Conservation (phyloP, 2,113 vertebrate species). For the Hydropotes inermis region DNA sequence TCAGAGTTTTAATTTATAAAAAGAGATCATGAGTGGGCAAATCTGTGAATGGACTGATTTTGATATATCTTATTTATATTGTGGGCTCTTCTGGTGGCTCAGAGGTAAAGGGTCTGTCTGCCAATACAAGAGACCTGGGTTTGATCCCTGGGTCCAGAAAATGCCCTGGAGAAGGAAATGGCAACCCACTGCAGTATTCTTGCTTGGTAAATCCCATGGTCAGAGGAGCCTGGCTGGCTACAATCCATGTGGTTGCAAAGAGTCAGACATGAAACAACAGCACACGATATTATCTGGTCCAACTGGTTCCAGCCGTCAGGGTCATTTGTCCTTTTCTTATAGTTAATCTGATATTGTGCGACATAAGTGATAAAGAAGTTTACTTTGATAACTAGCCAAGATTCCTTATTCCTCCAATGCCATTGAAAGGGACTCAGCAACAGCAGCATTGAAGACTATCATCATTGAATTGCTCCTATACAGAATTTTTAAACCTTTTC, state of each 20-base stretch:
- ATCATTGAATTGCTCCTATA: neutral
- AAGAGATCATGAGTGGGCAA: neutral
- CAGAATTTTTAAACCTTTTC: neutral
- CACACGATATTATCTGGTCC: neutral
- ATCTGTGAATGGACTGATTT: neutral
- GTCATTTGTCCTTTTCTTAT: neutral
- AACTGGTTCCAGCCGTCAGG: neutral
- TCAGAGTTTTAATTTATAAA: neutral
- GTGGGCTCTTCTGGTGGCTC: neutral
- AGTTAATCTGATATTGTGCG: neutral
- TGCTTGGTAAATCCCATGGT: neutral
- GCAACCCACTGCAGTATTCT: neutral
- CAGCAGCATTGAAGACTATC: neutral
- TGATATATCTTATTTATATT: neutral
- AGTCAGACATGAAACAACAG: neutral
- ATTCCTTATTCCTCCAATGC: neutral
- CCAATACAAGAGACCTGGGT: neutral
- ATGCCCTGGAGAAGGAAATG: neutral
- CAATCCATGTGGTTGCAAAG: neutral
- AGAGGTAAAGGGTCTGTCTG: neutral
- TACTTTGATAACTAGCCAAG: neutral
- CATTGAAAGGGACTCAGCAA: neutral
- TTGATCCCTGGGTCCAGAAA: neutral
- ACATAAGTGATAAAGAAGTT: neutral
- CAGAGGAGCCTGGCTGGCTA: neutral